Percentiles rank a stretch among this genome's conserved stretches.
Conservation (phyloP, 1,140 invertebrate genomes). For the Caerostris extrusa region DNA sequence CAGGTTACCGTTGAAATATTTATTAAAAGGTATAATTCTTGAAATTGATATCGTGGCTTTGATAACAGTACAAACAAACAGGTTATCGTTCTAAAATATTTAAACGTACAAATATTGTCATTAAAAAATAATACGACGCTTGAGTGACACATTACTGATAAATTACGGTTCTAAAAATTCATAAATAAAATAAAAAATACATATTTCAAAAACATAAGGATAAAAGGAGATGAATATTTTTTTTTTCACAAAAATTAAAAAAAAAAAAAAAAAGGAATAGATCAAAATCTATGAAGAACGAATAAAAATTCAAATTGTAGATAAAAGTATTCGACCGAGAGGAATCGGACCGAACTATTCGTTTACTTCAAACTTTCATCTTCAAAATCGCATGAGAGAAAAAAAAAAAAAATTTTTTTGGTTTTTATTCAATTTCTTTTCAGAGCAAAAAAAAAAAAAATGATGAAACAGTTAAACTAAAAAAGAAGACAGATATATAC, state of each 20-base stretch:
- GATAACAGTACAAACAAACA: too few species aligned
- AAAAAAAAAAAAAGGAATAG: background rate
- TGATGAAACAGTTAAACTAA: slow-evolving; percentile 26
- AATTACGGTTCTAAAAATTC: too few species aligned
- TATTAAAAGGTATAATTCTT: too few species aligned
- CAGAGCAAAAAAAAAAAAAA: slow-evolving; percentile 3
- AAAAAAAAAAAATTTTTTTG: background rate
- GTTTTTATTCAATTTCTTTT: slow-evolving; percentile 25
- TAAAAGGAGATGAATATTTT: too few species aligned
- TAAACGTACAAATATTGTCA: too few species aligned
- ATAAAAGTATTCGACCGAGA: slow-evolving; percentile 59
- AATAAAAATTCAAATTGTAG: slow-evolving; percentile 41
- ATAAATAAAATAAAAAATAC: too few species aligned
- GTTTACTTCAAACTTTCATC: slow-evolving; percentile 67
- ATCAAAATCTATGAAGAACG: background rate
- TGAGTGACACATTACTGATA: too few species aligned
- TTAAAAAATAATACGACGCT: too few species aligned
- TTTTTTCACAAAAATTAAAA: background rate
- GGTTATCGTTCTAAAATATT: too few species aligned
- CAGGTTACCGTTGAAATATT: too few species aligned
- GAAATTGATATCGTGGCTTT: too few species aligned
- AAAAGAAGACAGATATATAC: slow-evolving; percentile 31
- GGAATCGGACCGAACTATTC: slow-evolving; percentile 36
- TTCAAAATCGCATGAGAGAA: slow-evolving; percentile 60
- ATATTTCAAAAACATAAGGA: too few species aligned